Conservation (phyloP, 2,888 invertebrate genomes). For the Unio pictorum region DNA sequence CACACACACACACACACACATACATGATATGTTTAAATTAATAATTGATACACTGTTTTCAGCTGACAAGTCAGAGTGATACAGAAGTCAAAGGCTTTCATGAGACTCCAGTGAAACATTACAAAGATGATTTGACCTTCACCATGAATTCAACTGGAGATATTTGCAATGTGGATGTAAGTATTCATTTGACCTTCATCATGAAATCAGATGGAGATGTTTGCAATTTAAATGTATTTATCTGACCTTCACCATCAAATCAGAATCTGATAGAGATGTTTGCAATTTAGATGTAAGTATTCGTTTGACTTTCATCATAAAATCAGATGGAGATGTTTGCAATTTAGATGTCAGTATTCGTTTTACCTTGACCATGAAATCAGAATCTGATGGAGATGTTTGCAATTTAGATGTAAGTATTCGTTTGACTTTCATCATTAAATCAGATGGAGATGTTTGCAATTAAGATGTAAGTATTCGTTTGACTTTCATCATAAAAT, state of each 20-base stretch:
- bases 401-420: conserved; percentile 34
- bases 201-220: too few relatives aligned
- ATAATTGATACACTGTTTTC: conserved; percentile 8
- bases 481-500: conserved; percentile 29
- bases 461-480: too few relatives aligned
- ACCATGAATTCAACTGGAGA: too few relatives aligned
- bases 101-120: conserved; percentile 56
- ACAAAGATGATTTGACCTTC: conserved; percentile 59
- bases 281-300: conserved; percentile 33
- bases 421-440: background rate
- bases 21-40: too few relatives aligned
- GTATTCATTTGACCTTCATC: too few relatives aligned
- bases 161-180: too few relatives aligned
- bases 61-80: conserved; percentile 35
- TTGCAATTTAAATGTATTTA: too few relatives aligned
- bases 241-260: conserved; percentile 27
- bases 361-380: conserved; percentile 16
- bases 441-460: too few relatives aligned
- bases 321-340: conserved; percentile 15
- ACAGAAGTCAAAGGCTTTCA: conserved; percentile 51
- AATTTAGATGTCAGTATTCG: conserved; percentile 27
- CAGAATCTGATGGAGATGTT: conserved; percentile 7
- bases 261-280: conserved; percentile 7
- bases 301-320: too few relatives aligned
- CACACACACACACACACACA: too few relatives aligned